Evolutionary conservation across 2,888 invertebrate genomes (phyloP), one percentile per base, ranked within the genome.

Genomic region (Amphipyra tragopoginis): DNA sequence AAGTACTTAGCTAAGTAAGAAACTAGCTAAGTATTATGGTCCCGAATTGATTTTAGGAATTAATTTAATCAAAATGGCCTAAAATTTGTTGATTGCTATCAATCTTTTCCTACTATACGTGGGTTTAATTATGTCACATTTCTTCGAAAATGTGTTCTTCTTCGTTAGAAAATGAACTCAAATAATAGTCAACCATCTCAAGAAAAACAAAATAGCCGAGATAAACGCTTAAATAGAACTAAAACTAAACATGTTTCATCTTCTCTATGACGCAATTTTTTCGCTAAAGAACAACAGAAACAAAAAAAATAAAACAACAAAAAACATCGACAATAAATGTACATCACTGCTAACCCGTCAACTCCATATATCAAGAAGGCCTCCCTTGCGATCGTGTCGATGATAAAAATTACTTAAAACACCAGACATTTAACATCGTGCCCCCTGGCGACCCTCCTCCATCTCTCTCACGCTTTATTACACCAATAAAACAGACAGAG

Each of bases 401-500:
- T 86, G 94, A 94, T 94, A 94, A 93, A 93, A 93, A 93, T 93
- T 93, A 94, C 93, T 94, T 93, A 94, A 93, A 93, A 93, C 93
- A 93, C 93, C 92, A 91, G 90, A 89, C 93, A 93, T 93, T 93
- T 92, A 92, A 91, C 93, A 88, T 89, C 77, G 76, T 86, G 90
- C 87, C 89, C 89, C 88, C 82, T 85, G 72, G 71, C 78, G 86
- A 85, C 86, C 84, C 77, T 80, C 64, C 54, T 40, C 81, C 72
- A 54, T 92, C 91, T 78, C 85, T 79, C 65, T 92, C 86, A 39
- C 82, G 60, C 90, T 45, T 50, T 53, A 49, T 50, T 36, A 66
- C 49, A 51, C 29, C 9, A 15, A 53, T 57, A 73, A 52, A 51
- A 38, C 36, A 7, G 67, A 73, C 71, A 72, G 82, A 86, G 68